These are phyloP conservation scores for Pemphigus obesinymphae DNA, from an alignment of 1,140 invertebrate genomes.

Conservation along the genomic window DNA sequence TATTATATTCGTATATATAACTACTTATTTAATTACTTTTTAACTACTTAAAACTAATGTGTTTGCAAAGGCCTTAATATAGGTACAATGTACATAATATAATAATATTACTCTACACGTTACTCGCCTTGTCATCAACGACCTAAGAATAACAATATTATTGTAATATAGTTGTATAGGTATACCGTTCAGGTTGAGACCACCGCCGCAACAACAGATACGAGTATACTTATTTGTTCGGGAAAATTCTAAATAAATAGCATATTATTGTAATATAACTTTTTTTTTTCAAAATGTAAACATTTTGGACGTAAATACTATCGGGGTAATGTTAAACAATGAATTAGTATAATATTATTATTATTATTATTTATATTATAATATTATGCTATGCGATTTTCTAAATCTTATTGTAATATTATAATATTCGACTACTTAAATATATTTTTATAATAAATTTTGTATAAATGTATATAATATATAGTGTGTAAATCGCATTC, in stretches of 20 bases:
- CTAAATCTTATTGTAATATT: background rate
- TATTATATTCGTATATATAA: too few relatives aligned
- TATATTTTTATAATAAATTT: background rate
- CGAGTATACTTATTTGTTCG: background rate
- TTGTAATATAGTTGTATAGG: too few relatives aligned
- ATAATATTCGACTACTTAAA: background rate
- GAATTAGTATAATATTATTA: background rate
- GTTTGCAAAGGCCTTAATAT: too few relatives aligned
- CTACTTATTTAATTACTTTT: too few relatives aligned
- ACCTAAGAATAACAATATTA: too few relatives aligned
- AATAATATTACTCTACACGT: too few relatives aligned
- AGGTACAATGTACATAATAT: too few relatives aligned
- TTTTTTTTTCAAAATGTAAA: background rate
- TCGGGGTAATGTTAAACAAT: background rate
- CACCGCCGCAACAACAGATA: background rate
- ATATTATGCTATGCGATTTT: background rate
- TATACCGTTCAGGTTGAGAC: too few relatives aligned
- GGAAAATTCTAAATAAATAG: background rate
- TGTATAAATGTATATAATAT: background rate
- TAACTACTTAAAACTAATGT: too few relatives aligned
- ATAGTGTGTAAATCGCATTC: background rate
- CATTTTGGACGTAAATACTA: background rate
- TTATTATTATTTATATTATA: background rate
- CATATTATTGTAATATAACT: background rate
- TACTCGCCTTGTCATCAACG: too few relatives aligned